These are phyloP conservation scores for Parasteatoda lunata DNA, from an alignment of 2,888 invertebrate species.

Conservation along the genomic window DNA sequence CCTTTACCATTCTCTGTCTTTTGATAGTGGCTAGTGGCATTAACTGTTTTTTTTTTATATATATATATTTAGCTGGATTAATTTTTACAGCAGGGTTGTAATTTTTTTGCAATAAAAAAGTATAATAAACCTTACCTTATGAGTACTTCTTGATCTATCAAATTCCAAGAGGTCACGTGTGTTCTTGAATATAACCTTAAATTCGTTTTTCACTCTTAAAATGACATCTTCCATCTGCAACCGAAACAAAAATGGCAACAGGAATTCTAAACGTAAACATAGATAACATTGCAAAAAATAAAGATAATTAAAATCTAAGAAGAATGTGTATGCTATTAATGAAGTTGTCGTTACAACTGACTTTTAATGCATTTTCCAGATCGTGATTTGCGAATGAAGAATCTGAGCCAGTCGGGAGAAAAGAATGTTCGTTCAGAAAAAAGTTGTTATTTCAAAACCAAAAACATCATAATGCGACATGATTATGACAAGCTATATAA, in stretches of 20 bases:
- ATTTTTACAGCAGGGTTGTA: neutral
- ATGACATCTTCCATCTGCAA: constrained; percentile 44
- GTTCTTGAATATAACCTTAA: constrained; percentile 44
- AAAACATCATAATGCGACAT: too few relatives aligned
- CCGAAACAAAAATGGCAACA: neutral
- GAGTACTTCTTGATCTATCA: constrained; percentile 29
- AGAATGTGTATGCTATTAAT: too few relatives aligned
- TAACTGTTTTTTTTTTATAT: neutral
- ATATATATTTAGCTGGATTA: neutral
- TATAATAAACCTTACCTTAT: constrained; percentile 23
- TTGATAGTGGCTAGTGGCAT: too few relatives aligned
- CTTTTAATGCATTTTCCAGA: too few relatives aligned
- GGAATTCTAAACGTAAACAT: neutral
- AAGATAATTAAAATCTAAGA: neutral
- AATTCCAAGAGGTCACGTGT: constrained; percentile 35
- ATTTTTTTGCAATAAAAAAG: neutral
- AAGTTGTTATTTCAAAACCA: too few relatives aligned
- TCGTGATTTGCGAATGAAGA: too few relatives aligned
- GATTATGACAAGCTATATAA: too few relatives aligned
- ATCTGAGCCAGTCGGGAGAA: too few relatives aligned
- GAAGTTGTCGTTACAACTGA: too few relatives aligned
- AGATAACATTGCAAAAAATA: neutral
- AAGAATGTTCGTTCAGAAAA: too few relatives aligned
- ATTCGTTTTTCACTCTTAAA: constrained; percentile 30
- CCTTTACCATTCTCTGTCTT: too few relatives aligned